Base-by-base conservation (phyloP, 1,140 invertebrate genomes). In the Drosophila sp. region DNA sequence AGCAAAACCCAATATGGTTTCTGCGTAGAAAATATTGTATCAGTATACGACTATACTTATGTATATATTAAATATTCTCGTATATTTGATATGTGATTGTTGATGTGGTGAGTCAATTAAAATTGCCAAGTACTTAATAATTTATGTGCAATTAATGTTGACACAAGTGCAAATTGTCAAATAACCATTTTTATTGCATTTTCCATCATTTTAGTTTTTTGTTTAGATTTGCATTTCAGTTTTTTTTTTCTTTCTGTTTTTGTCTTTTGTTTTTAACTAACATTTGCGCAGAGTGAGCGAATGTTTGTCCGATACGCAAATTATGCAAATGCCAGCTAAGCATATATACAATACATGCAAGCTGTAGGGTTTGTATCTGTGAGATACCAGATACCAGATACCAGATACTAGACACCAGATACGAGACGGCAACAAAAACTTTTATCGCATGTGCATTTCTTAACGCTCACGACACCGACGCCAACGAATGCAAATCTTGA, bases 401-500 rank as follows among this genome's bases (percentile, higher is more conserved):
- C 29, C 63, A 66, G 65, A 80, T 74, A 78, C 76, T 41, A 67
- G 65, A 69, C 6, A 29, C 27, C 45, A 70, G 65, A 79, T 70
- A 78, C 76, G 27, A 27, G n/a, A 48, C 59, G 32, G 16, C 59
- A 46, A 27, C 64, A 72, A 53, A 67, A 34, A 76, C 54, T 86
- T 83, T 86, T 86, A 87, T 89, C 70, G 81, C 83, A 86, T 78
- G 53, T 76, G 81, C 81, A 87, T 75, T 84, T 80, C 64, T 67
- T 50, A 40, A 70, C 65, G 80, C 72, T 82, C 76, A 80, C 80
- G 80, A 43, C 69, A 45, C 7, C 41, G 29, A 54, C 62, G 25
- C 13, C 51, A 43, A 14, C 66, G 82, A 89, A 89, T 89, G 83
- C 83, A 89, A 89, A 89, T 89, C 83, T 89, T 89, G 79, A 89